Percentiles rank a stretch among this genome's conserved stretches.
phyloP scores from a whole-genome alignment of 2,113 vertebrate genomes.

The Myotis yumanensis region DNA sequence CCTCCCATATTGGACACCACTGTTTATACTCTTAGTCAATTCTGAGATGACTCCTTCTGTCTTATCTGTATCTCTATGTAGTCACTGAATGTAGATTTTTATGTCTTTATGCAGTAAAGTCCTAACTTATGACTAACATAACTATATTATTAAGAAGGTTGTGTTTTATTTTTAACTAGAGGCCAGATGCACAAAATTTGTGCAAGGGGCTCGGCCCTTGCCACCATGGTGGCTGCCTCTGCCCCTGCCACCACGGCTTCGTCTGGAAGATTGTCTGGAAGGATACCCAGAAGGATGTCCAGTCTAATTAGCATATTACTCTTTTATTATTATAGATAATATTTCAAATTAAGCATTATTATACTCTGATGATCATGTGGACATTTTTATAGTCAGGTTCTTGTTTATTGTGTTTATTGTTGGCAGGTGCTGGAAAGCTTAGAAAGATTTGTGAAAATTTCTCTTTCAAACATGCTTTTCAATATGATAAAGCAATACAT shows the following conservation, averaged over 20 bases:
- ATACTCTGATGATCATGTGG: background rate
- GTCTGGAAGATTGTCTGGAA: too few species aligned
- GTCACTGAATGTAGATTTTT: background rate
- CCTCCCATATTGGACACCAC: background rate
- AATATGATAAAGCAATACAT: constrained; percentile 56
- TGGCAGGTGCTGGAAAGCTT: background rate
- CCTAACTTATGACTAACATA: background rate
- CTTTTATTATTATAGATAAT: background rate
- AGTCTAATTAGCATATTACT: too few species aligned
- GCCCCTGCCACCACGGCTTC: too few species aligned
- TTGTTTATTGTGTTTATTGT: background rate
- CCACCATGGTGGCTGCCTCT: too few species aligned
- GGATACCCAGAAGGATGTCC: background rate
- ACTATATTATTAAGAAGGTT: background rate
- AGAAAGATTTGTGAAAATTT: constrained; percentile 2
- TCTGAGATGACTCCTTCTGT: background rate
- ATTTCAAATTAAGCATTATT: background rate
- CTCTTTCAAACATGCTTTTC: background rate
- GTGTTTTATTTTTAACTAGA: background rate
- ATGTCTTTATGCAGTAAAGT: background rate
- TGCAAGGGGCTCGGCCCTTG: too few species aligned
- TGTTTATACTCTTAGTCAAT: background rate
- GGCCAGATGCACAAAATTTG: too few species aligned
- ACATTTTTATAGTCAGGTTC: background rate
- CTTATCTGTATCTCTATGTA: background rate